These are phyloP conservation scores for Onychostoma macrolepis DNA, from an alignment of 2,113 vertebrate genomes.

Conservation along the genomic window DNA sequence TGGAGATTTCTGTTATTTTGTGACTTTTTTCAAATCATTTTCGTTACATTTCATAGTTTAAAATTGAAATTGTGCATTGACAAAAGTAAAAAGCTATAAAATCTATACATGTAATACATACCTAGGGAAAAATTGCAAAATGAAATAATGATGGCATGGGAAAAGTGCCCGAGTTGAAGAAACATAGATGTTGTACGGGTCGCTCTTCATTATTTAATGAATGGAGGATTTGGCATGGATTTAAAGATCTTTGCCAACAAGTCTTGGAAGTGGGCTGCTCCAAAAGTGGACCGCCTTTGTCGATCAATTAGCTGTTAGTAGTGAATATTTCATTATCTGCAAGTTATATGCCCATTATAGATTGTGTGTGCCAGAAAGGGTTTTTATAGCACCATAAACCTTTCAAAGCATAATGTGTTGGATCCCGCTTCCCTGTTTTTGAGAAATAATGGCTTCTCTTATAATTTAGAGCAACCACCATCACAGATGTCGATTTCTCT, in stretches of 20 bases:
- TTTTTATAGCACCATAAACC: constrained; percentile 36
- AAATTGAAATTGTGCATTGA: neutral
- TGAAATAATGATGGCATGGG: neutral
- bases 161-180: constrained; percentile 1
- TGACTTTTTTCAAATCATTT: no score
- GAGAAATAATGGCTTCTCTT: constrained; percentile 6
- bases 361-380: constrained; percentile 41
- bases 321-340: constrained; percentile 38
- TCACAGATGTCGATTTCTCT: constrained; percentile 12
- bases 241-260: constrained; percentile 37
- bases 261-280: constrained; percentile 24
- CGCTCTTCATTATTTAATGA: constrained; percentile 40
- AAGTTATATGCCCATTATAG: constrained; percentile 22
- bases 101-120: neutral
- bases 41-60: neutral
- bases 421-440: constrained; percentile 12
- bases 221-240: constrained; percentile 26
- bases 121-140: neutral
- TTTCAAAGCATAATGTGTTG: constrained; percentile 49
- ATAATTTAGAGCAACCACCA: constrained; percentile 10
- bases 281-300: constrained; percentile 14
- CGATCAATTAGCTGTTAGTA: constrained; percentile 43
- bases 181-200: constrained; percentile 58
- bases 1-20: no score
- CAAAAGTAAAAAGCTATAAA: neutral